phyloP scores from a whole-genome alignment of 2,113 vertebrate genomes.

The Chionomys nivalis region DNA sequence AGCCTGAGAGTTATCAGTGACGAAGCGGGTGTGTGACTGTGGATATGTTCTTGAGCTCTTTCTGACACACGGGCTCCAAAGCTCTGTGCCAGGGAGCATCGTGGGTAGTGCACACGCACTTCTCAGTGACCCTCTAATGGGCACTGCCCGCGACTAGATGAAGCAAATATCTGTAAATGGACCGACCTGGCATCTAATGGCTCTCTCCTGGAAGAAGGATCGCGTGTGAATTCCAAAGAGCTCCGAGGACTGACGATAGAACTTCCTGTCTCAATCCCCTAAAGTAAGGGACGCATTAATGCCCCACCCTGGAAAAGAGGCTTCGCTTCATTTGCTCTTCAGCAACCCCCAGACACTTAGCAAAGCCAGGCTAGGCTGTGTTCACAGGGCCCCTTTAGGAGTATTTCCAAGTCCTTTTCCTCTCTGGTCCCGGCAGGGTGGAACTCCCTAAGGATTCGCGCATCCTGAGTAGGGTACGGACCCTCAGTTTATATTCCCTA shows the following conservation, averaged over 20 bases:
- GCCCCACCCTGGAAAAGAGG: conserved; percentile 68
- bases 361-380: conserved; percentile 16
- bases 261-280: conserved; percentile 54
- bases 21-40: neutral
- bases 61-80: accelerated
- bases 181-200: neutral
- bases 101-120: neutral
- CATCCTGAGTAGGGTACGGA: neutral
- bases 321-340: conserved; percentile 29
- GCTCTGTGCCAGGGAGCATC: neutral
- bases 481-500: neutral
- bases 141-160: neutral
- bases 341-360: neutral
- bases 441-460: neutral
- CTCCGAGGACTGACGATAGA: conserved; percentile 19
- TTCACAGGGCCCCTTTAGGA: conserved; percentile 52
- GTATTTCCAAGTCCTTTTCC: neutral
- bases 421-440: neutral
- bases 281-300: conserved; percentile 62
- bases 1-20: neutral
- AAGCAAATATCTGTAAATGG: neutral
- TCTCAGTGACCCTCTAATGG: neutral
- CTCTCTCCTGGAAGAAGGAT: conserved; percentile 30
- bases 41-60: neutral
- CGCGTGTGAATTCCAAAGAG: conserved; percentile 55